Evolutionary conservation across 2,113 vertebrate genomes (phyloP).

Genomic region (Elephantulus edwardii): DNA sequence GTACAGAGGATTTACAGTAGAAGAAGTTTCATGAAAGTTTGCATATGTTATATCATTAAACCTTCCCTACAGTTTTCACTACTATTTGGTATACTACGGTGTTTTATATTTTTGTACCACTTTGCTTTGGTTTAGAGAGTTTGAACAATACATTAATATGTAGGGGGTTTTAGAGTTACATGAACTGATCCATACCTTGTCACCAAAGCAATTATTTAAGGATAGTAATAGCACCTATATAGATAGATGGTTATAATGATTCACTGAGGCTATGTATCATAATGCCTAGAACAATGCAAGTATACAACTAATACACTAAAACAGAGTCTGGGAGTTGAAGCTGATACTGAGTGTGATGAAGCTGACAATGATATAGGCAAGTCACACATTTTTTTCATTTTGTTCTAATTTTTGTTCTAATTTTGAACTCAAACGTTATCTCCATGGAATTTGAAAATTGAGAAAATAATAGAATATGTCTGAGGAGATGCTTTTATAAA

Average conservation of each 20-base stretch:
- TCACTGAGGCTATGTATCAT: not conserved
- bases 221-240: not conserved
- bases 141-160: not conserved
- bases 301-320: not conserved
- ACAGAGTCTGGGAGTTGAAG: not conserved
- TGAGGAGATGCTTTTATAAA: not conserved
- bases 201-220: not conserved
- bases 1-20: not conserved
- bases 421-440: not conserved
- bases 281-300: not conserved
- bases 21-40: not conserved
- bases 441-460: not conserved
- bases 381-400: not conserved
- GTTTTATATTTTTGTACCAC: not conserved
- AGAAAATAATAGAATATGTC: not conserved
- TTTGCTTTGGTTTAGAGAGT: not conserved
- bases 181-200: not conserved
- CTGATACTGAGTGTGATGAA: not conserved
- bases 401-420: not conserved
- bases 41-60: too few relatives aligned
- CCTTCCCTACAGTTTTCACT: too few relatives aligned
- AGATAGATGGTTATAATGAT: not conserved
- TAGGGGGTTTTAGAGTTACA: not conserved
- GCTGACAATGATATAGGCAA: not conserved
- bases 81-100: not conserved